phyloP scores from a whole-genome alignment of 2,113 vertebrate species.

The Vulpes vulpes region DNA sequence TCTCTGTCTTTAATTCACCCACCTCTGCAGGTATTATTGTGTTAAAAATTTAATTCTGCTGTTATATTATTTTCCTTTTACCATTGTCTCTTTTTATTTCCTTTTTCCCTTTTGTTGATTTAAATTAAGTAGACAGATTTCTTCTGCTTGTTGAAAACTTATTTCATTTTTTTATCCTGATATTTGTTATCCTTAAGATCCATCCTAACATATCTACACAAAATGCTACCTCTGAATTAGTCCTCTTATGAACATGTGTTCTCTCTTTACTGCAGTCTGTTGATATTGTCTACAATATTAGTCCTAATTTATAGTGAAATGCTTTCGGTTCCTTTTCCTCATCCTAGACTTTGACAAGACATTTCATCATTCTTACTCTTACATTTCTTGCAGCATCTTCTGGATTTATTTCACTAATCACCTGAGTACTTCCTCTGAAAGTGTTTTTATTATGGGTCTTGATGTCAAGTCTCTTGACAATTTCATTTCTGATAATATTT shows the following conservation, averaged over 20 bases:
- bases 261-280: neutral
- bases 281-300: neutral
- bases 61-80: neutral
- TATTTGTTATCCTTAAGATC: neutral
- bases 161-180: neutral
- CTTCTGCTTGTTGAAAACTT: neutral
- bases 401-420: neutral
- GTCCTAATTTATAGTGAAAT: neutral
- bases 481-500: neutral
- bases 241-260: neutral
- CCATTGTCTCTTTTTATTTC: neutral
- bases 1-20: neutral
- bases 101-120: neutral
- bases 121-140: neutral
- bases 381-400: neutral
- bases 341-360: neutral
- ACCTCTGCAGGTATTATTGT: neutral
- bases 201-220: neutral
- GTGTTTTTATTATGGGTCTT: neutral
- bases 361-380: neutral
- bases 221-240: neutral
- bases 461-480: neutral
- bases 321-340: neutral
- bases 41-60: neutral
- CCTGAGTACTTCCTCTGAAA: neutral